Evolutionary conservation across 2,888 invertebrate species (phyloP).

Genomic region (Stenchaetothrips biformis): DNA sequence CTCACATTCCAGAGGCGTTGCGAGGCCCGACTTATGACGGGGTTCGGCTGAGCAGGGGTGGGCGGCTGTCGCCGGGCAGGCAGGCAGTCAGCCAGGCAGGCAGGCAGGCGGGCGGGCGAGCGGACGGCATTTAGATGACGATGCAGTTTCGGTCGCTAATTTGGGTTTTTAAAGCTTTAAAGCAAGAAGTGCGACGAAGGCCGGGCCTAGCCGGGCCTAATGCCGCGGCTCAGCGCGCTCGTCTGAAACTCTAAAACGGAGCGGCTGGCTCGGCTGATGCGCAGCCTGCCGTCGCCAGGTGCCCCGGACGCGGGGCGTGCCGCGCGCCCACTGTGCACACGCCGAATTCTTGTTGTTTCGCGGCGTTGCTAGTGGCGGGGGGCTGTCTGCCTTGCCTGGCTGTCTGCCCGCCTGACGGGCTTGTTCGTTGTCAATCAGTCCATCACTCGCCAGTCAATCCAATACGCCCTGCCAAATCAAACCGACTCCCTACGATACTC

Average conservation of each 20-base stretch:
- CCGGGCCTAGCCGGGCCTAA: neutral
- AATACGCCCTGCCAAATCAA: neutral
- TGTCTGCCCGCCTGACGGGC: neutral
- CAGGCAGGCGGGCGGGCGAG: no score
- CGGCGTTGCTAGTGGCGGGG: neutral
- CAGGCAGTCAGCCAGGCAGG: no score
- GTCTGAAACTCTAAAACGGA: neutral
- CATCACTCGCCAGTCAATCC: neutral
- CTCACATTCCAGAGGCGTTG: neutral
- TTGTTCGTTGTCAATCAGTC: neutral
- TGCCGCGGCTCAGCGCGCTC: neutral
- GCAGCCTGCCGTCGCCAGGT: no score
- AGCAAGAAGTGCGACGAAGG: slow-evolving; percentile 6
- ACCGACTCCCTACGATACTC: neutral
- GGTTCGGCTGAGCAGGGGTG: neutral
- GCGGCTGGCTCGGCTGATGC: no score
- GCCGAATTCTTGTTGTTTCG: neutral
- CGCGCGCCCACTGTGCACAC: no score
- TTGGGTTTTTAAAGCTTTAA: slow-evolving; percentile 25
- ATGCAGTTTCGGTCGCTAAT: neutral
- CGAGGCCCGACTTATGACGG: neutral
- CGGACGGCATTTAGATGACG: neutral
- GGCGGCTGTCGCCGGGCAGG: no score
- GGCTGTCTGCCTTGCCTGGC: neutral
- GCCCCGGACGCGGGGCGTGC: no score